Evolutionary conservation across 2,888 invertebrate genomes (phyloP).

Genomic region (Drosophila koepferae): DNA sequence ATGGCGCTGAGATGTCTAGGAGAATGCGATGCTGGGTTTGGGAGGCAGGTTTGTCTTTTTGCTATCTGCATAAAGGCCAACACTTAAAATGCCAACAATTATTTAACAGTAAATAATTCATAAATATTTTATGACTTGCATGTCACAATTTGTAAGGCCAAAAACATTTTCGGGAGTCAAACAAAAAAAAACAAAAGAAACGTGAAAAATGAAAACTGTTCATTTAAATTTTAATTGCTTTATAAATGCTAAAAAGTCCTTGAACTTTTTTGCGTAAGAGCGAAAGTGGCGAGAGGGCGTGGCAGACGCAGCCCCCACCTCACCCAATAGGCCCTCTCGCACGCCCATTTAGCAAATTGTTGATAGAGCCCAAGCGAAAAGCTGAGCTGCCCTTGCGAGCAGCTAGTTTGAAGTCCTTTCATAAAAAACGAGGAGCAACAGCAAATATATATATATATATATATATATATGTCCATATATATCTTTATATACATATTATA

Average conservation of each 20-base stretch:
- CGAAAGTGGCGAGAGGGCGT: slow-evolving; percentile 43
- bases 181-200: slow-evolving; percentile 52
- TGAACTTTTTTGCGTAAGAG: slow-evolving; percentile 77
- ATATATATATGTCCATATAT: slow-evolving; percentile 47
- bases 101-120: slow-evolving; percentile 68
- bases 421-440: slow-evolving; percentile 32
- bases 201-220: slow-evolving; percentile 50
- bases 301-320: not conserved
- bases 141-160: slow-evolving; percentile 67
- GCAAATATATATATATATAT: slow-evolving; percentile 38
- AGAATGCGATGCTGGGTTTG: not conserved
- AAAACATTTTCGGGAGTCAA: slow-evolving; percentile 48
- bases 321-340: not conserved
- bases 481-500: slow-evolving; percentile 46
- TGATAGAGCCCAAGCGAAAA: slow-evolving; percentile 38
- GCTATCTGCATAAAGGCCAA: slow-evolving; percentile 14
- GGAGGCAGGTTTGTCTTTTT: not conserved
- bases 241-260: slow-evolving; percentile 83
- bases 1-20: slow-evolving; percentile 15
- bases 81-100: slow-evolving; percentile 62
- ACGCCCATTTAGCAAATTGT: slow-evolving; percentile 36
- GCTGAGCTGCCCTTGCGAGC: slow-evolving; percentile 60
- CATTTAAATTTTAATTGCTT: slow-evolving; percentile 84
- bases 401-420: slow-evolving; percentile 55
- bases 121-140: slow-evolving; percentile 65